phyloP scores from a whole-genome alignment of 2,888 invertebrate genomes.

The Heliconius charithonia region DNA sequence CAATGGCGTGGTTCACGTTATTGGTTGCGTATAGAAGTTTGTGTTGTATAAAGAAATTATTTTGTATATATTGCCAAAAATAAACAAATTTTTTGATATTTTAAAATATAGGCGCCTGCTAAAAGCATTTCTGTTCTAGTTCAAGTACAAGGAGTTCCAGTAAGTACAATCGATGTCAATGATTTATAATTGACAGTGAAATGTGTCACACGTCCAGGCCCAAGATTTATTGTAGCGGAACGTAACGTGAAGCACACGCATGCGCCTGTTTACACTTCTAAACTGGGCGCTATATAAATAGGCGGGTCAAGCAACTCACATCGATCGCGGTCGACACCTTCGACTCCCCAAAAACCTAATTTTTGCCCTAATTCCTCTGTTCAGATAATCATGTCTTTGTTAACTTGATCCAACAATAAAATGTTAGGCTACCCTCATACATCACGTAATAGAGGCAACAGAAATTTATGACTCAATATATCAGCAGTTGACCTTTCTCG shows the following conservation, averaged over 20 bases:
- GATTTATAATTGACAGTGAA: conserved; percentile 44
- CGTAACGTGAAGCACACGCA: conserved; percentile 55
- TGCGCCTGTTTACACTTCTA: conserved; percentile 64
- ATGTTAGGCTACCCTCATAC: background rate
- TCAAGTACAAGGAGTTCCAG: conserved; percentile 36
- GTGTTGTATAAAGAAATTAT: background rate
- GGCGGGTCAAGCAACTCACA: conserved; percentile 70
- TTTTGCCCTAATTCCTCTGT: background rate
- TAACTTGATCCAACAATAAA: conserved; percentile 12
- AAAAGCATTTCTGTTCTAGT: conserved; percentile 27
- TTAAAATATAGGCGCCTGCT: background rate
- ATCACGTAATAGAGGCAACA: conserved; percentile 8
- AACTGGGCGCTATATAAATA: conserved; percentile 70
- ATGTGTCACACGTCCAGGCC: conserved; percentile 45
- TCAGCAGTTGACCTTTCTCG: conserved; percentile 58
- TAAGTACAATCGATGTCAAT: conserved; percentile 47
- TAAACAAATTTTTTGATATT: background rate
- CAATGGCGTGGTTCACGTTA: conserved; percentile 47
- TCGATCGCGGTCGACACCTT: conserved; percentile 55
- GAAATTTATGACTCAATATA: conserved; percentile 55
- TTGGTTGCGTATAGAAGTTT: conserved; percentile 34
- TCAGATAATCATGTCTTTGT: conserved; percentile 7
- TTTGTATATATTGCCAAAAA: background rate
- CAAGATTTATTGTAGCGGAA: conserved; percentile 55
- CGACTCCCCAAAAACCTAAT: conserved; percentile 12